A percentile compares a stretch with the other conserved stretches of the same genome.
phyloP scores from a whole-genome alignment of 2,113 vertebrate genomes.

The Lutjanus erythropterus region DNA sequence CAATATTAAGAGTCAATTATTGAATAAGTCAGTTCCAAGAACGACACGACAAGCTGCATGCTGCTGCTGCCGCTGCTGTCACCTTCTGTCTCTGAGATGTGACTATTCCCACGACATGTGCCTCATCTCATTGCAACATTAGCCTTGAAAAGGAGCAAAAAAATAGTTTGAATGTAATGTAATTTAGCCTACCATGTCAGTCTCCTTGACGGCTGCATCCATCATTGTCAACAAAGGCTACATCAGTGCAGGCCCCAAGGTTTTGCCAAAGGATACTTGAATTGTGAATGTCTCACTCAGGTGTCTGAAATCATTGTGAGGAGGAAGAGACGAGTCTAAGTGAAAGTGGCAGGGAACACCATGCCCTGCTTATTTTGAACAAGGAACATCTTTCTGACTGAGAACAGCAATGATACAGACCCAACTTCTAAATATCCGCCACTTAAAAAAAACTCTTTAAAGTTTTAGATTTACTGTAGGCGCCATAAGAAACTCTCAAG shows the following conservation, averaged over 20 bases:
- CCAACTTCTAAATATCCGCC: background rate
- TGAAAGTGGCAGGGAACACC: conserved; percentile 74
- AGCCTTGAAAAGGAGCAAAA: conserved; percentile 78
- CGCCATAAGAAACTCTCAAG: background rate
- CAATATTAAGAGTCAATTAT: conserved; percentile 17
- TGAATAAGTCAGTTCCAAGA: conserved; percentile 7
- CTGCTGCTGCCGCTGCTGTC: conserved; percentile 29
- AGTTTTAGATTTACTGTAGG: conserved; percentile 6
- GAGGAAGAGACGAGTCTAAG: conserved; percentile 61
- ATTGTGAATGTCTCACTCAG: conserved; percentile 77
- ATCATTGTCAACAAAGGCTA: conserved; percentile 83
- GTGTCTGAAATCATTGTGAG: conserved; percentile 67
- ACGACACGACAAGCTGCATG: conserved; percentile 1
- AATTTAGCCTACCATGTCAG: conserved; percentile 82
- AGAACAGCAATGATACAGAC: conserved; percentile 20
- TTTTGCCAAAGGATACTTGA: conserved; percentile 75
- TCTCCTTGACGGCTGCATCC: conserved; percentile 81
- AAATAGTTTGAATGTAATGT: conserved; percentile 80
- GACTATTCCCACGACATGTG: conserved; percentile 59
- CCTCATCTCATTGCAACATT: conserved; percentile 71
- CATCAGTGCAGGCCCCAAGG: conserved; percentile 80
- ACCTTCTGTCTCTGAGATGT: conserved; percentile 30
- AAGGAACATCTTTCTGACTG: conserved; percentile 37
- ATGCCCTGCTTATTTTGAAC: conserved; percentile 59
- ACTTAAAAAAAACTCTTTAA: background rate